A percentile compares a stretch with the other conserved stretches of the same genome.
Evolutionary conservation across 2,797 vertebrate species (phyloP).

Genomic region (Xyrichtys novacula): DNA sequence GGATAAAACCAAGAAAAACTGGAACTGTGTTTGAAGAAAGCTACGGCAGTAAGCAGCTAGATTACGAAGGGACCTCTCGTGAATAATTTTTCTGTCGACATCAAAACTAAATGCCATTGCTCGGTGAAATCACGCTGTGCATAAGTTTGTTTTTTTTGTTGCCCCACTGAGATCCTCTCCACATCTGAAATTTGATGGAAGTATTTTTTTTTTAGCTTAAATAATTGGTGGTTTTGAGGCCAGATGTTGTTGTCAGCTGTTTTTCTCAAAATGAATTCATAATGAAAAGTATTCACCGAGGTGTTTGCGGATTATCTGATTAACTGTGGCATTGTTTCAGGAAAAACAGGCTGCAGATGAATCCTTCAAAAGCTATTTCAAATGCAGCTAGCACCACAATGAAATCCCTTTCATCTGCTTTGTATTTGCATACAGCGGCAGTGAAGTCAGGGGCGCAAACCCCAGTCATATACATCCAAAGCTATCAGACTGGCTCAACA

Average conservation of each 20-base stretch:
- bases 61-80: not conserved
- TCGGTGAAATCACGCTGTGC: not conserved
- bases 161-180: not conserved
- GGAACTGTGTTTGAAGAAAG: not conserved
- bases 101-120: not conserved
- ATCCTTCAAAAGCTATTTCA: constrained; percentile 4
- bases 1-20: not conserved
- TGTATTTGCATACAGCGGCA: constrained; percentile 9
- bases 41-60: not conserved
- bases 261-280: not conserved
- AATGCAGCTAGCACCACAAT: not conserved
- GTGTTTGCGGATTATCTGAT: not conserved
- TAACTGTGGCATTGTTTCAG: constrained; percentile 7
- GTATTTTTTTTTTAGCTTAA: not conserved
- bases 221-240: not conserved
- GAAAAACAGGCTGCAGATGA: not conserved
- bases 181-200: not conserved
- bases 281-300: constrained; percentile 6
- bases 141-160: not conserved
- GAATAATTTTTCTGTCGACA: not conserved
- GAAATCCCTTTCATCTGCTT: constrained; percentile 11
- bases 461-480: not conserved
- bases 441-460: not conserved
- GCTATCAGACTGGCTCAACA: not conserved
- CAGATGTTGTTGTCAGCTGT: not conserved